phyloP scores from a whole-genome alignment of 2,113 vertebrate species.

The Laterallus jamaicensis region DNA sequence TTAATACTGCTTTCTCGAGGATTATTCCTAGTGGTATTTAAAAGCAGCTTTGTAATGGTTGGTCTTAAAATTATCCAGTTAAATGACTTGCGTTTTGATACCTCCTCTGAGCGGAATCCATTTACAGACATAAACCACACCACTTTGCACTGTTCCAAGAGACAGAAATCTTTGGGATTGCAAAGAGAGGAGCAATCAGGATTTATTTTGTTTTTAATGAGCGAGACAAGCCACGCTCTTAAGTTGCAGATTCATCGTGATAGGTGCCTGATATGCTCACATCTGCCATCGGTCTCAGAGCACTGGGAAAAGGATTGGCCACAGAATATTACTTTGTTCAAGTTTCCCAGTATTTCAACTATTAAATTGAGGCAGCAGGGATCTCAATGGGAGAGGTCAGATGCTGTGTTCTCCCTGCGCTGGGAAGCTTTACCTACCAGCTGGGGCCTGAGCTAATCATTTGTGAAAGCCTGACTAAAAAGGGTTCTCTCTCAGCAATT shows the following conservation, averaged over 20 bases:
- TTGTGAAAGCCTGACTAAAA: slow-evolving; percentile 55
- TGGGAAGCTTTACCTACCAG: slow-evolving; percentile 39
- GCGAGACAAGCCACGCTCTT: neutral
- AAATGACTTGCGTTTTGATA: slow-evolving; percentile 26
- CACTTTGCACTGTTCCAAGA: neutral
- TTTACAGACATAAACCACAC: neutral
- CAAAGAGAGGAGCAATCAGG: neutral
- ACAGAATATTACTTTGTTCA: slow-evolving; percentile 36
- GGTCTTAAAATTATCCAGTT: slow-evolving; percentile 31
- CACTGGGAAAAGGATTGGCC: slow-evolving; percentile 5
- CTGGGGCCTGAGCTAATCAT: slow-evolving; percentile 55
- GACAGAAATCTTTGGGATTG: neutral
- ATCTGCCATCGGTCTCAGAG: slow-evolving; percentile 36
- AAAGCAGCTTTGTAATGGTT: slow-evolving; percentile 26
- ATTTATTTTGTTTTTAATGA: neutral
- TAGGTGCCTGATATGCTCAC: slow-evolving; percentile 20
- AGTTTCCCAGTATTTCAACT: slow-evolving; percentile 32
- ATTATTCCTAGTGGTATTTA: slow-evolving; percentile 40
- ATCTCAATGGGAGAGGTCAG: slow-evolving; percentile 43
- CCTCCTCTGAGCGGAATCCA: neutral
- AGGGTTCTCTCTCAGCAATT: slow-evolving; percentile 1
- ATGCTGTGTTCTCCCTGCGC: neutral
- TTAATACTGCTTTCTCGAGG: slow-evolving; percentile 13
- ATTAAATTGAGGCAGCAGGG: slow-evolving; percentile 31
- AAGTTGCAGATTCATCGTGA: neutral